Conservation (phyloP, 2,888 invertebrate species). For the Synergus gifuensis region DNA sequence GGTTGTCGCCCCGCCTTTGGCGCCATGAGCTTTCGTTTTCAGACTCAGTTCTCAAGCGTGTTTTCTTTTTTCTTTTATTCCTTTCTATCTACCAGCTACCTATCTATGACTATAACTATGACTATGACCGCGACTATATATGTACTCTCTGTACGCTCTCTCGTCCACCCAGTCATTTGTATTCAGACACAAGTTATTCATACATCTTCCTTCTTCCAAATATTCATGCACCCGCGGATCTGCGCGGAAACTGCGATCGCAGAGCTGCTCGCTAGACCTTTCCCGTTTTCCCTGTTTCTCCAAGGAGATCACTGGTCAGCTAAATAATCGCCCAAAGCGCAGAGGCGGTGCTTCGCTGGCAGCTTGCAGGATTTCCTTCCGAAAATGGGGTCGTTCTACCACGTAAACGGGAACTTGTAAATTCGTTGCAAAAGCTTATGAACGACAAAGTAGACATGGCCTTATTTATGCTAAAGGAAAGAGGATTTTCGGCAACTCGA, state of each 20-base stretch:
- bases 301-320: constrained; percentile 3
- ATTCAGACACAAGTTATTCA: constrained; percentile 53
- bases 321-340: constrained; percentile 25
- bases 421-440: constrained; percentile 24
- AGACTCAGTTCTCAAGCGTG: constrained; percentile 48
- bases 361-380: constrained; percentile 26
- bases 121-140: not conserved
- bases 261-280: constrained; percentile 13
- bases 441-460: constrained; percentile 10
- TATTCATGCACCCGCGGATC: constrained; percentile 46
- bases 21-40: constrained; percentile 67
- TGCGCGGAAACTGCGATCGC: constrained; percentile 15
- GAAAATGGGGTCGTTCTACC: constrained; percentile 25
- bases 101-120: not conserved
- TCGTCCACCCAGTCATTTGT: constrained; percentile 52
- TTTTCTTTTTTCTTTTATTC: constrained; percentile 27
- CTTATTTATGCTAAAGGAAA: constrained; percentile 19
- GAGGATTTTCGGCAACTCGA: not conserved
- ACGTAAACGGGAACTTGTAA: constrained; percentile 29
- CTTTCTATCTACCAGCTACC: constrained; percentile 39
- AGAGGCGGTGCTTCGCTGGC: constrained; percentile 8
- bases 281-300: constrained; percentile 40
- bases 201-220: constrained; percentile 48
- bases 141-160: constrained; percentile 42
- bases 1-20: constrained; percentile 69